Conservation (phyloP, 2,797 vertebrate species). For the Mastacembelus armatus region DNA sequence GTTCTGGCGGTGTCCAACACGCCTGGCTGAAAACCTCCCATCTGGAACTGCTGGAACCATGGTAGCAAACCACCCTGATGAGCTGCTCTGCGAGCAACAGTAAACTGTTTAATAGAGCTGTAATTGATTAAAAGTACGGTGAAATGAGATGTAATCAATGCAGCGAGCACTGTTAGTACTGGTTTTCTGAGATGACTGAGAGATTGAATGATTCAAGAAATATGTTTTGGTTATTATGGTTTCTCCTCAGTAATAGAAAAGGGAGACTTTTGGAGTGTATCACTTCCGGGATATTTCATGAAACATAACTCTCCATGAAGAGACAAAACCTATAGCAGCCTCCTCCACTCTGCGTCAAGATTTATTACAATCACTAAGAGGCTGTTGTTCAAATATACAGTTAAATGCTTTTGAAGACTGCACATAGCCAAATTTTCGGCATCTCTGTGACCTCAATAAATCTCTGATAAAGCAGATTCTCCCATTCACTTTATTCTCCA, state of each 20-base stretch:
- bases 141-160: constrained; percentile 63
- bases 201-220: constrained; percentile 13
- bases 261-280: constrained; percentile 14
- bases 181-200: constrained; percentile 34
- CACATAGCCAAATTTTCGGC: constrained; percentile 27
- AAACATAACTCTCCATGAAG: constrained; percentile 6
- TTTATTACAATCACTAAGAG: constrained; percentile 37
- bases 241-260: not conserved
- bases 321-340: not conserved
- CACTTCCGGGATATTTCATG: constrained; percentile 2
- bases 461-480: constrained; percentile 33
- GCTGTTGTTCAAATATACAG: constrained; percentile 28
- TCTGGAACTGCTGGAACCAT: constrained; percentile 80
- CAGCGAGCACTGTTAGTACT: constrained; percentile 3
- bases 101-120: constrained; percentile 64
- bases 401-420: constrained; percentile 35
- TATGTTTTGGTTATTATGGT: not conserved
- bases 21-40: constrained; percentile 79
- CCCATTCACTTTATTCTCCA: constrained; percentile 12
- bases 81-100: constrained; percentile 60
- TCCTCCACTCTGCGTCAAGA: constrained; percentile 24
- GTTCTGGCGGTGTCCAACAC: constrained; percentile 83
- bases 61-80: constrained; percentile 63
- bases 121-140: constrained; percentile 76
- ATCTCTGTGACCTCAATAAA: constrained; percentile 45